Evolutionary conservation across 2,888 invertebrate species (phyloP).

Genomic region (Cryptops parisi): DNA sequence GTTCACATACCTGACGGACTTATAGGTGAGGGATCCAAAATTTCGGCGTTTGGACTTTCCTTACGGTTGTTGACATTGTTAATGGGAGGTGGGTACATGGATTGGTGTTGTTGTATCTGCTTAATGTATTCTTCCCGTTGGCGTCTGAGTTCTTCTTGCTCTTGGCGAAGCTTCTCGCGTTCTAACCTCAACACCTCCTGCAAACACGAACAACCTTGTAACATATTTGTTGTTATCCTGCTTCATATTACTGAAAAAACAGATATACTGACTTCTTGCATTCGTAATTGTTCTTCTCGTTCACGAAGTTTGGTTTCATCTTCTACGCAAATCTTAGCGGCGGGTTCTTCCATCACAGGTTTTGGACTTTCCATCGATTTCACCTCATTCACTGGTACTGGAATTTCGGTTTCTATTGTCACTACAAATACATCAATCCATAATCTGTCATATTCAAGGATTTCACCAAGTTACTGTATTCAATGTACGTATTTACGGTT

Average conservation of each 20-base stretch:
- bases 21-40: too few species aligned
- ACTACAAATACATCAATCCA: too few species aligned
- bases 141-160: slow-evolving; percentile 19
- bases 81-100: slow-evolving; percentile 24
- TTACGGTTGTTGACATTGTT: not conserved
- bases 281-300: slow-evolving; percentile 11
- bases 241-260: too few species aligned
- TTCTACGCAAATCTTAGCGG: not conserved
- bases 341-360: too few species aligned
- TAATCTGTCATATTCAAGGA: too few species aligned
- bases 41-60: not conserved
- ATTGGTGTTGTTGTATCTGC: slow-evolving; percentile 31
- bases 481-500: too few species aligned
- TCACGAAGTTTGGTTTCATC: slow-evolving; percentile 2
- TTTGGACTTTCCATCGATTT: too few species aligned
- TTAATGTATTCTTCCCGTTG: slow-evolving; percentile 15
- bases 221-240: too few species aligned
- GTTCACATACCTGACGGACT: too few species aligned
- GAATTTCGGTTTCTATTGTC: too few species aligned
- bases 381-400: too few species aligned
- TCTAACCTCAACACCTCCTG: slow-evolving; percentile 21
- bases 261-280: slow-evolving; percentile 5
- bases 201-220: slow-evolving; percentile 5
- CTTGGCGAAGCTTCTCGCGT: slow-evolving; percentile 20
- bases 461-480: too few species aligned